A percentile compares a stretch with the other conserved stretches of the same genome.
These are phyloP conservation scores for Anthonomus grandis DNA, from an alignment of 1,140 invertebrate genomes.

Conservation along the genomic window DNA sequence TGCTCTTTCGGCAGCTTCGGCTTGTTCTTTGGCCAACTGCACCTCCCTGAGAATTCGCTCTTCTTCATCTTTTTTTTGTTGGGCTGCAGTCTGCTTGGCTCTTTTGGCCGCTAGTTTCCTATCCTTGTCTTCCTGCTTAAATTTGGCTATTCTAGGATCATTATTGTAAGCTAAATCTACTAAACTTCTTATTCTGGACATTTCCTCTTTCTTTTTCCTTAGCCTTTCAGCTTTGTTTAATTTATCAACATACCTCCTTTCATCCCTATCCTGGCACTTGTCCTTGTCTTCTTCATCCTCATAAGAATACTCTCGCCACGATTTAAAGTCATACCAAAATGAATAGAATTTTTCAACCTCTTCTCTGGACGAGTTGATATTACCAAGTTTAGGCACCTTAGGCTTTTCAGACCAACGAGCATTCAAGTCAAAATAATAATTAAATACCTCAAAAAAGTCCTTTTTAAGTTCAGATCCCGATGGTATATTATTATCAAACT, in stretches of 20 bases:
- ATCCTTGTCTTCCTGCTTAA: conserved; percentile 93
- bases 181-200: conserved; percentile 79
- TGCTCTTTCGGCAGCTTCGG: conserved; percentile 76
- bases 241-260: conserved; percentile 96
- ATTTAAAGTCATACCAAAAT: conserved; percentile 97
- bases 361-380: conserved; percentile 63
- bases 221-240: conserved; percentile 90
- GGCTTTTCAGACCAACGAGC: conserved; percentile 87
- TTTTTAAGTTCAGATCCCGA: conserved; percentile 70
- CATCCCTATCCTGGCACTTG: conserved; percentile 92
- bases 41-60: conserved; percentile 68
- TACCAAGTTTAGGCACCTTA: conserved; percentile 83
- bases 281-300: conserved; percentile 98
- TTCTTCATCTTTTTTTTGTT: conserved; percentile 79
- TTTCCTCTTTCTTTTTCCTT: conserved; percentile 96
- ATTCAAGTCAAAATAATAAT: conserved; percentile 82
- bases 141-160: conserved; percentile 88
- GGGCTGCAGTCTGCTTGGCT: conserved; percentile 85
- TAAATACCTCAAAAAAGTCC: conserved; percentile 79
- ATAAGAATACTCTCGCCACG: conserved; percentile 99
- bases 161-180: conserved; percentile 92
- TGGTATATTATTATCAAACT: conserved; percentile 89
- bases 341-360: conserved; percentile 83
- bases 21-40: conserved; percentile 75
- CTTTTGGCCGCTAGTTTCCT: conserved; percentile 84